Conservation (phyloP, 2,797 vertebrate species). For the Sardinella longiceps region DNA sequence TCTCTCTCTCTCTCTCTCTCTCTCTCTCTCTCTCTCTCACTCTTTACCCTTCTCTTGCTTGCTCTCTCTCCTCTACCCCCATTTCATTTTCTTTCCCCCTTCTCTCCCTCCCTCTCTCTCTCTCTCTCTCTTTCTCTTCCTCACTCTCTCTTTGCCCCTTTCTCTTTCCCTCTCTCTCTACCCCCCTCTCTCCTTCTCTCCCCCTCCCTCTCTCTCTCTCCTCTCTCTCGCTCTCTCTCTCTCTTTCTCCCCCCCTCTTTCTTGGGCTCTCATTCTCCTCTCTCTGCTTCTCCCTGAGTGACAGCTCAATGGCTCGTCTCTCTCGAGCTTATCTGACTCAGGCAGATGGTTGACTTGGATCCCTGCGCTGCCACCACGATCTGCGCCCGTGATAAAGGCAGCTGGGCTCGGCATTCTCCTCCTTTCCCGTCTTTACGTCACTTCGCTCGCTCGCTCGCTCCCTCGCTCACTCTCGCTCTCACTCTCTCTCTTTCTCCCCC, state of each 20-base stretch:
- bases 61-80: too few species aligned
- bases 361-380: slow-evolving; percentile 97
- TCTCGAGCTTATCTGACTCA: slow-evolving; percentile 97
- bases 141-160: not conserved
- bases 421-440: slow-evolving; percentile 22
- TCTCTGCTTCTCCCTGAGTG: slow-evolving; percentile 82
- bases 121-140: slow-evolving; percentile 41
- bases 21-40: too few species aligned
- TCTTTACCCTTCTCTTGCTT: too few species aligned
- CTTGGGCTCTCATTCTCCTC: slow-evolving; percentile 53
- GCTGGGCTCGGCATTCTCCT: slow-evolving; percentile 87
- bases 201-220: slow-evolving; percentile 69
- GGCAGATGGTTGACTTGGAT: slow-evolving; percentile 99
- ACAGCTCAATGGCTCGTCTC: slow-evolving; percentile 96
- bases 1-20: too few species aligned
- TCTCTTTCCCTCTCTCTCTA: not conserved
- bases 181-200: slow-evolving; percentile 56
- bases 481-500: slow-evolving; percentile 63
- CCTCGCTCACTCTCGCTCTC: slow-evolving; percentile 57
- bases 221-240: slow-evolving; percentile 40
- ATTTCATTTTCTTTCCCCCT: too few species aligned
- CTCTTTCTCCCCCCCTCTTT: slow-evolving; percentile 52
- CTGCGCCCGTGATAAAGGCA: slow-evolving; percentile 95
- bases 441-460: not conserved
- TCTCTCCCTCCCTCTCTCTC: not conserved